Evolutionary conservation across 2,113 vertebrate species (phyloP), one percentile per base, ranked within the genome.

Genomic region (Chaetura pelagica): DNA sequence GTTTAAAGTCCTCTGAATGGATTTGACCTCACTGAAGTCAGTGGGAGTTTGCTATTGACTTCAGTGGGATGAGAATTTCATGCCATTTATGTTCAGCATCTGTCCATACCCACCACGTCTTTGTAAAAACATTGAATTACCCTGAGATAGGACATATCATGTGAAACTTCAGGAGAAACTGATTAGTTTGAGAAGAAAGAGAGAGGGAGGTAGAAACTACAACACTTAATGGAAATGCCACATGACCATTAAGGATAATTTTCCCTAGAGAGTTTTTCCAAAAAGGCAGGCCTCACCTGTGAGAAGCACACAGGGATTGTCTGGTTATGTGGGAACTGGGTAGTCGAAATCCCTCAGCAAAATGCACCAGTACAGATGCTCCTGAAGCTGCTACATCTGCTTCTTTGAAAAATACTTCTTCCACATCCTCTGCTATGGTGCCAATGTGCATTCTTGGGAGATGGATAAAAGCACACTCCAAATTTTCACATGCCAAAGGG

Each of bases 371-470:
- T 82, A 64, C 84, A 95, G 84, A 95, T 94, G 82, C 48, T 96
- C 69, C 66, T 12, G 4, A 95, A 96, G 80, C 78, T 94, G 89
- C 76, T 91, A 91, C 97, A 97, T 97, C 96, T 97, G 97, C 92
- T 95, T 74, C 89, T 97, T 96, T 96, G 95, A 95, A 97, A 97
- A 93, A 34, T 40, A 66, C 86, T 95, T 95, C 90, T 95, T 97
- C 95, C 91, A 95, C 96, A 95, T 96, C 92, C 96, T 97, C 95
- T 96, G 84, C 97, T 90, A 52, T 4, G 30, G 48, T 97, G 95
- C 96, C 97, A 97, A 58, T 67, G 90, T 3, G 12, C 51, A 80
- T 87, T 95, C 92, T 91, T 90, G 97, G 96, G 97, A 97, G 67
- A 97, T 68, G 94, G 91, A 96, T 96, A 82, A 97, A 97, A 97